A percentile compares a stretch with the other conserved stretches of the same genome.
phyloP scores from a whole-genome alignment of 2,888 invertebrate genomes.

The Epirrhoe alternata region DNA sequence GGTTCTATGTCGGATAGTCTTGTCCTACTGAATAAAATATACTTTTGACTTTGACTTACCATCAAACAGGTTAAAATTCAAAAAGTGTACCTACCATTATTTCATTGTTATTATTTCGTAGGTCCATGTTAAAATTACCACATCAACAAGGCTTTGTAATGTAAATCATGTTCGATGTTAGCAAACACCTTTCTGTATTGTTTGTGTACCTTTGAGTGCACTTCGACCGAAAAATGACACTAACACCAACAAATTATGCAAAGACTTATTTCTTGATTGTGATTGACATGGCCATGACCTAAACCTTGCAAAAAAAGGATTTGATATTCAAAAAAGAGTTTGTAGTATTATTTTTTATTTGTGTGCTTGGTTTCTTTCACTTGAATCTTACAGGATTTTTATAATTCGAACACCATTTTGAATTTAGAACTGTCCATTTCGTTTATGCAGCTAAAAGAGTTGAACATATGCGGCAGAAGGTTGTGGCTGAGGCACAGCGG shows the following conservation, averaged over 20 bases:
- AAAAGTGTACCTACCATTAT: neutral
- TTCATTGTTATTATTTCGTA: neutral
- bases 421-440: neutral
- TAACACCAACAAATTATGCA: conserved; percentile 26
- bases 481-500: conserved; percentile 68
- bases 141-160: conserved; percentile 9
- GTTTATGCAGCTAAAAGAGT: conserved; percentile 48
- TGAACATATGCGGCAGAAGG: conserved; percentile 52
- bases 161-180: conserved; percentile 17
- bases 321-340: neutral
- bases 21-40: too few relatives aligned
- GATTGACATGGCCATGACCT: conserved; percentile 19
- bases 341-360: neutral
- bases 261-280: conserved; percentile 14
- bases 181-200: conserved; percentile 22
- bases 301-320: neutral
- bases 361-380: neutral
- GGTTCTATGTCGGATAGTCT: too few relatives aligned
- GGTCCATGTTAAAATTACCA: conserved; percentile 11
- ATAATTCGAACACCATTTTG: neutral
- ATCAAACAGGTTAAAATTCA: too few relatives aligned
- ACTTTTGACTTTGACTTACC: too few relatives aligned
- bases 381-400: neutral
- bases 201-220: conserved; percentile 16
- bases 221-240: conserved; percentile 29